Percentiles rank a stretch among this genome's conserved stretches.
Evolutionary conservation across 2,888 invertebrate genomes (phyloP).

Genomic region (Andrena marginata): DNA sequence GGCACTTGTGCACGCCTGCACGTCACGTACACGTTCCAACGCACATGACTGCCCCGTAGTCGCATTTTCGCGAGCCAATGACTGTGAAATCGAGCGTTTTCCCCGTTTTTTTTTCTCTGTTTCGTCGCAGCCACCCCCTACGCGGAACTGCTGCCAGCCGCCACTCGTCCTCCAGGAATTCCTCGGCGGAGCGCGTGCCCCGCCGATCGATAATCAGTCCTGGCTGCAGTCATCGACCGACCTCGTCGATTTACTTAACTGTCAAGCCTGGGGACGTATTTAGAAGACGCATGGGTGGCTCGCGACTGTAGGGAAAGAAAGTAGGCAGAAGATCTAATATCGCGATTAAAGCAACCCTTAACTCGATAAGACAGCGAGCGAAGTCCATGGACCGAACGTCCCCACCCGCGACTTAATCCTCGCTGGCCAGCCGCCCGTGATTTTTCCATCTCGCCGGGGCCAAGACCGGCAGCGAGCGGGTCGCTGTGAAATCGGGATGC

Average conservation of each 20-base stretch:
- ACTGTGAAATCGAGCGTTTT: slow-evolving; percentile 77
- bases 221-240: slow-evolving; percentile 9
- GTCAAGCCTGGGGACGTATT: too few species aligned
- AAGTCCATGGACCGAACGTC: not conserved
- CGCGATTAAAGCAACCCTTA: not conserved
- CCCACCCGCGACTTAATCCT: slow-evolving; percentile 1
- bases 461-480: not conserved
- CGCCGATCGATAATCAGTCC: slow-evolving; percentile 52
- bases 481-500: slow-evolving; percentile 25
- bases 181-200: slow-evolving; percentile 11
- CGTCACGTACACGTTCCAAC: slow-evolving; percentile 64
- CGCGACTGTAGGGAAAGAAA: too few species aligned
- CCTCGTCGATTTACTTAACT: not conserved
- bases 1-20: slow-evolving; percentile 43
- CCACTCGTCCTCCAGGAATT: slow-evolving; percentile 23
- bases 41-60: slow-evolving; percentile 71
- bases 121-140: slow-evolving; percentile 49
- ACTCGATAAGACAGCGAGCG: not conserved
- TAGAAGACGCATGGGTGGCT: too few species aligned
- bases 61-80: slow-evolving; percentile 76
- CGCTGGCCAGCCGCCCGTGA: slow-evolving; percentile 28
- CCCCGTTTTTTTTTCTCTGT: slow-evolving; percentile 62
- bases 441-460: slow-evolving; percentile 23
- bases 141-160: slow-evolving; percentile 49
- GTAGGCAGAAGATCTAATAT: not conserved